Percentiles rank a stretch among this genome's conserved stretches.
phyloP scores from a whole-genome alignment of 2,797 vertebrate genomes.

The Amniataba percoides region DNA sequence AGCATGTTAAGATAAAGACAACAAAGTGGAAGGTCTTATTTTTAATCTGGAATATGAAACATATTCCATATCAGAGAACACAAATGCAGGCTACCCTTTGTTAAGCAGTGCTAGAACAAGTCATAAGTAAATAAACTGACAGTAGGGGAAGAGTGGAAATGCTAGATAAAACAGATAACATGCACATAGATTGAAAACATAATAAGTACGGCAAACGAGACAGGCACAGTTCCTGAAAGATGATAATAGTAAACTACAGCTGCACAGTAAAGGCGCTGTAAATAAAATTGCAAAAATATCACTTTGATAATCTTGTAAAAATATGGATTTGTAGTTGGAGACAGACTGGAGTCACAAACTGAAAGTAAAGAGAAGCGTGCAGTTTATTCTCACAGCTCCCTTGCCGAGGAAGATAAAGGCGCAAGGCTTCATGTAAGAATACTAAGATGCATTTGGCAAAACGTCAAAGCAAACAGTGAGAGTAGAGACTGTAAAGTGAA shows the following conservation, averaged over 20 bases:
- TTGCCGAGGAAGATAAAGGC: slow-evolving; percentile 13
- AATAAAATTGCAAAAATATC: too few species aligned
- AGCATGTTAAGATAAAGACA: neutral
- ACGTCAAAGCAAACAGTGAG: slow-evolving; percentile 32
- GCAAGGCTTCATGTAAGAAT: neutral
- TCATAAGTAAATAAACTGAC: neutral
- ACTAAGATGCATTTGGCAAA: slow-evolving; percentile 35
- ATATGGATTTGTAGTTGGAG: neutral
- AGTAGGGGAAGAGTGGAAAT: neutral
- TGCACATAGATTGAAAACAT: neutral
- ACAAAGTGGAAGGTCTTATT: neutral
- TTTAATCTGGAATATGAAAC: neutral
- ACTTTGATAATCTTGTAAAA: slow-evolving; percentile 1
- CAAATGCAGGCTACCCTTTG: neutral
- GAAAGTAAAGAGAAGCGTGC: slow-evolving; percentile 25
- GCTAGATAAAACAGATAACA: neutral
- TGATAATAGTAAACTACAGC: neutral
- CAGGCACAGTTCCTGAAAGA: neutral
- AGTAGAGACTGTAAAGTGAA: slow-evolving; percentile 6
- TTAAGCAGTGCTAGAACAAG: neutral
- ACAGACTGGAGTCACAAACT: neutral
- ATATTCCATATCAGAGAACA: neutral
- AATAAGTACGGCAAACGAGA: slow-evolving; percentile 2
- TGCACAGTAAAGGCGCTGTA: neutral
- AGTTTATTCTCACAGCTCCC: slow-evolving; percentile 10